These are phyloP conservation scores for Drosophila chauvacae DNA, from an alignment of 1,140 invertebrate genomes.

Conservation along the genomic window DNA sequence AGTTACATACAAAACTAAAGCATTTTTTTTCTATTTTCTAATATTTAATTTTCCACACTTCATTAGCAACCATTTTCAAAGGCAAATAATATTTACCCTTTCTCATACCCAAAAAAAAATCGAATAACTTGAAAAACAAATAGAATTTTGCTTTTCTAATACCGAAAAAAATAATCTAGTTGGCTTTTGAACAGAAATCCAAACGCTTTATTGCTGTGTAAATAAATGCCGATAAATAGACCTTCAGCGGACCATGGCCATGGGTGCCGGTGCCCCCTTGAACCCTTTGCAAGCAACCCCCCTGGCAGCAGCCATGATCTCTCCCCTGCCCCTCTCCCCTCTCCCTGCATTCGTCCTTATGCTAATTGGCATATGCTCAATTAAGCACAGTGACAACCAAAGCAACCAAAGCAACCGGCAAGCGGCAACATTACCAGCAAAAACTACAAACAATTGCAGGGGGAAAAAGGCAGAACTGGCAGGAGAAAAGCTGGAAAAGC, in stretches of 20 bases:
- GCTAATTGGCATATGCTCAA: slow-evolving; percentile 83
- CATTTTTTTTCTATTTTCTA: not conserved
- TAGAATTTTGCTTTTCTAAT: not conserved
- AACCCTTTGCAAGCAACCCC: not conserved
- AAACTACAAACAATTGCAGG: slow-evolving; percentile 20
- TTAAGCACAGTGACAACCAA: slow-evolving; percentile 70
- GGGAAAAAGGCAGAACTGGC: not conserved
- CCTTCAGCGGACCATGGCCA: not conserved
- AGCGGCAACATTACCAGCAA: slow-evolving; percentile 4
- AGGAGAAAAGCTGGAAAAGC: not conserved
- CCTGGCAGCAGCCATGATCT: slow-evolving; percentile 1
- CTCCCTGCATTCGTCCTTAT: slow-evolving; percentile 26
- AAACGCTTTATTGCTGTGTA: not conserved
- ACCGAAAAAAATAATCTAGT: not conserved
- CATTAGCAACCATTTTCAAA: not conserved
- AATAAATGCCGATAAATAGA: slow-evolving; percentile 9
- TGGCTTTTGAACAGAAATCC: not conserved
- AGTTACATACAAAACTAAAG: not conserved
- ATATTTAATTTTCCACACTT: no score
- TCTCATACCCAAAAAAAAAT: no score
- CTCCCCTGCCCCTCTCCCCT: not conserved
- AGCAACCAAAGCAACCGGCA: slow-evolving; percentile 62
- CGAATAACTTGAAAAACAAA: not conserved
- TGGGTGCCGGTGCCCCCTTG: not conserved
- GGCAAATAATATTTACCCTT: not conserved